Conservation (phyloP, 1,140 invertebrate species). For the Sycophaga agraensis region DNA sequence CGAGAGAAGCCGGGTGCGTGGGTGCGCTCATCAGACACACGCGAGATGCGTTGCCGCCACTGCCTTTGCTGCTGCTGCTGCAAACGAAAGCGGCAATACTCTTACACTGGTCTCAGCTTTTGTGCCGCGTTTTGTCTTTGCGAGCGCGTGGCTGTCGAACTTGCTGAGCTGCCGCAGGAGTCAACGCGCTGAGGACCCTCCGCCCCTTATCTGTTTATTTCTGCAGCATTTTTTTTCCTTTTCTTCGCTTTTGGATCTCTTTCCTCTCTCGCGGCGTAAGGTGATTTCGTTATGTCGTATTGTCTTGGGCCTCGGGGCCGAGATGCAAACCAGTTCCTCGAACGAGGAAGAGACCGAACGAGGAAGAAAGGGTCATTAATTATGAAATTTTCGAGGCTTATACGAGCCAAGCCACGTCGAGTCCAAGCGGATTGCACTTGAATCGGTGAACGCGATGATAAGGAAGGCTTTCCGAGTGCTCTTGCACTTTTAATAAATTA, state of each 20-base stretch:
- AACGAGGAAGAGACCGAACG: background rate
- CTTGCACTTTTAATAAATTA: no score
- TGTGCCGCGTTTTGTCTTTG: no score
- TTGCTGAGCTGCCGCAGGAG: no score
- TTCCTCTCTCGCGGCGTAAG: background rate
- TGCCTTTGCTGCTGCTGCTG: no score
- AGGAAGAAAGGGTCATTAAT: slow-evolving; percentile 18
- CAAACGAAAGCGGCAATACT: no score
- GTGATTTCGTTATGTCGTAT: slow-evolving; percentile 17
- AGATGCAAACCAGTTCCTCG: slow-evolving; percentile 1
- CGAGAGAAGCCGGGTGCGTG: background rate
- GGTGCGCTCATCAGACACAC: no score
- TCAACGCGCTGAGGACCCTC: background rate
- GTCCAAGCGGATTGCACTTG: background rate
- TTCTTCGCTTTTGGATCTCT: background rate
- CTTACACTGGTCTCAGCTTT: no score
- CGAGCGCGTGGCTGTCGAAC: no score
- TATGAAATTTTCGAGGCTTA: slow-evolving; percentile 19
- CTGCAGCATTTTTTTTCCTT: background rate
- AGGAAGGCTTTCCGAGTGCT: no score
- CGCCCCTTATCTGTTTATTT: background rate
- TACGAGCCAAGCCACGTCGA: background rate
- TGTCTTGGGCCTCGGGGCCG: background rate
- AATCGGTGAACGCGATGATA: background rate
- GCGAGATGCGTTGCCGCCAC: no score